Base-by-base conservation (phyloP, 2,888 invertebrate species). In the Caenorhabditis japonica region DNA sequence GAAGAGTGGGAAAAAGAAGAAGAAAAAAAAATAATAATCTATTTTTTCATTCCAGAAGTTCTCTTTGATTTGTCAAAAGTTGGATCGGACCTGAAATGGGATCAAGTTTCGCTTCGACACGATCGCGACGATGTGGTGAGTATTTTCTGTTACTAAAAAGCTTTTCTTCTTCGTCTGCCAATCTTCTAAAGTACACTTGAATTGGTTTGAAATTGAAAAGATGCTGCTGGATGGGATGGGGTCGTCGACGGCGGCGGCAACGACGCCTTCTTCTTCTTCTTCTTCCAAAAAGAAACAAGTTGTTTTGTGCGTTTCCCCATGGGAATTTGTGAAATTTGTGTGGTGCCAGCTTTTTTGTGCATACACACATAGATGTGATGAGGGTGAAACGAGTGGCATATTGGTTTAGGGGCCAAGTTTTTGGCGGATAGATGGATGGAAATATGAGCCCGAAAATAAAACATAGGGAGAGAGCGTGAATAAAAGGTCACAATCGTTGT, bases 51-150 rank as follows among this genome's bases (percentile, higher is more conserved):
- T 79, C 33, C 79, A 79, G 79, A 75, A 59, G 58, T 75, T 5
- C 76, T 79, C n/a, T 77, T 77, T 73, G 79, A 79, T 38, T 59
- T 75, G 23, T 64, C 79, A n/a, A 77, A 64, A 43, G 49, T 38
- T 13, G 52, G 38, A 17, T 55, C 66, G 8, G 79, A 76, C 36
- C 56, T 72, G 52, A 71, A 75, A 59, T 79, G 74, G 72, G 70
- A 72, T 15, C 69, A 69, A 25, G 34, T 74, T 33, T 61, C 74
- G 44, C 25, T 74, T 17, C 51, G 51, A 21, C 74, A 74, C 62
- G 74, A 74, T 46, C 56, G 61, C 4, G 73, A 73, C 36, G 73
- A 73, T 52, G 68, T 62, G 60, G 69, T 69, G 53, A 69, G 73
- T 73, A 27, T 52, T 36, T 51, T 25, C 38, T 58, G 5, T 19